These are phyloP conservation scores for Drosophila chauvacae DNA, from an alignment of 1,140 invertebrate species.

Conservation along the genomic window DNA sequence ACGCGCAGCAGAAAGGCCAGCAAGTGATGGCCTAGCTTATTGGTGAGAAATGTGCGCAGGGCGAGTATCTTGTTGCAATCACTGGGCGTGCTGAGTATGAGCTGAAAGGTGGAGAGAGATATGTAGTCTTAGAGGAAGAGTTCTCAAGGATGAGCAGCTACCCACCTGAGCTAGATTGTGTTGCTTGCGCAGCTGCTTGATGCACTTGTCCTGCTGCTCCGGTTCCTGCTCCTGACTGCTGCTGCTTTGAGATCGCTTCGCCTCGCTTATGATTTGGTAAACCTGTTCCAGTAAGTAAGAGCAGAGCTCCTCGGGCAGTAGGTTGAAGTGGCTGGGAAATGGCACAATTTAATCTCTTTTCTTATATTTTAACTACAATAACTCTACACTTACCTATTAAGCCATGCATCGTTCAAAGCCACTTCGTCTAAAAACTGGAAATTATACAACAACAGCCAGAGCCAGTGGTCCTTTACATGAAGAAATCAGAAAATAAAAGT, in stretches of 20 bases:
- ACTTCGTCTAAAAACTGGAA: constrained; percentile 71
- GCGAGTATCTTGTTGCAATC: constrained; percentile 81
- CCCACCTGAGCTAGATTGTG: constrained; percentile 76
- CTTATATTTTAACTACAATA: background rate
- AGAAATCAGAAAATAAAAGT: background rate
- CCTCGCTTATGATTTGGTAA: constrained; percentile 77
- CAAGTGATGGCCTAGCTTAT: constrained; percentile 77
- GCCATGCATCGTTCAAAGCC: constrained; percentile 52
- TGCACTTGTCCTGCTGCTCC: constrained; percentile 61
- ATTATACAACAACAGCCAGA: constrained; percentile 73
- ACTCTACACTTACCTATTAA: constrained; percentile 53
- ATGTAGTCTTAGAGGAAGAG: background rate
- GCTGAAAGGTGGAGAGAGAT: constrained; percentile 24
- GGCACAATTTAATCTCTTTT: background rate
- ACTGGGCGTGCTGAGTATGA: constrained; percentile 77
- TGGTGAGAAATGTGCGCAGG: constrained; percentile 72
- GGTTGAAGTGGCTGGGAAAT: constrained; percentile 64
- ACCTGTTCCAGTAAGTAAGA: constrained; percentile 75
- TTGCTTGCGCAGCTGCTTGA: constrained; percentile 67
- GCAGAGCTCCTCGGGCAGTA: constrained; percentile 74
- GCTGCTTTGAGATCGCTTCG: constrained; percentile 57
- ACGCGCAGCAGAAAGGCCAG: constrained; percentile 71
- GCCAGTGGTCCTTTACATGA: constrained; percentile 71
- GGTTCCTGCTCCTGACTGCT: constrained; percentile 40
- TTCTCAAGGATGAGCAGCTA: no score